Evolutionary conservation across 2,888 invertebrate genomes (phyloP), one percentile per base, ranked within the genome.

Genomic region (Cataglyphis rosenhaueri): DNA sequence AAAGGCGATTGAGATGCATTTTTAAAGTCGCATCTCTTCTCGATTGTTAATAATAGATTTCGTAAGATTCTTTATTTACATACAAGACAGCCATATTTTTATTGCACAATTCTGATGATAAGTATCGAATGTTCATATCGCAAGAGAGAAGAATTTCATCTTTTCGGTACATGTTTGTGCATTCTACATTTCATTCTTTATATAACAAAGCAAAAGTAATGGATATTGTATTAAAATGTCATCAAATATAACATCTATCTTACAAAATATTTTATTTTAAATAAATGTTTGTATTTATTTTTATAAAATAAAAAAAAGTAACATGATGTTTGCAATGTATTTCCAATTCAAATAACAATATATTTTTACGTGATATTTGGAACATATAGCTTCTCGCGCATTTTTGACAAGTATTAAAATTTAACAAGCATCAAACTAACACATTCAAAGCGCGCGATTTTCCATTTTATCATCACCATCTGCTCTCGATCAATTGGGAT

Each of bases 1-100:
- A 55, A 59, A 74, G 74, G 66, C 70, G 78, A 66, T 66, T 21
- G 48, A 44, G 44, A 61, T 44, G 62, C 74, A 55, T 79, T 82
- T 71, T 75, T 75, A 82, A 82, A 79, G 52, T 38, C 52, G 21
- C 78, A 78, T 84, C 81, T 73, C 48, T 75, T 21, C 4, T 64
- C 62, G 78, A 41, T 64, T 21, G 61, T 81, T 62, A 76, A 62
- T 41, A 61, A 75, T 65, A 81, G 71, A 73, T 81, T 84, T 78
- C 71, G 61, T 70, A 66, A 57, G 6, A 10, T 21, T 59, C n/a
- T 41, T 55, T 70, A 55, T n/a, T 21, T 41, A 32, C 32, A 41
- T 4, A 70, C 18, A 35, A 21, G 74, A 79, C 73, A 44, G 32
- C 32, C 8, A 21, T 59, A 21, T 59, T 55, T 35, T 71, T 79